Conservation (phyloP, 1,140 invertebrate species). For the Drosophila eugracilis region DNA sequence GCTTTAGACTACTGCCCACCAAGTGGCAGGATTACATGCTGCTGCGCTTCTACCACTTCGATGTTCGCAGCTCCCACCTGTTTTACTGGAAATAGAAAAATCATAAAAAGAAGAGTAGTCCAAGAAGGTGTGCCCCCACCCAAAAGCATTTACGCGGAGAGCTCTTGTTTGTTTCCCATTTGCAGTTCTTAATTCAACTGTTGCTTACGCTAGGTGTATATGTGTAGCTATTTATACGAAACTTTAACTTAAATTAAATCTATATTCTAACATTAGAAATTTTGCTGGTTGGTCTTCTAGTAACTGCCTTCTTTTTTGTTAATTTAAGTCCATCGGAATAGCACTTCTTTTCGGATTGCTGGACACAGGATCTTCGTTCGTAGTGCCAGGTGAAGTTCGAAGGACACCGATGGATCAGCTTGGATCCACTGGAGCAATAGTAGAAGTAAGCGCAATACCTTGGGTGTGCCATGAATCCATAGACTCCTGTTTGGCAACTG, state of each 20-base stretch:
- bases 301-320: neutral
- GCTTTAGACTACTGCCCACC: constrained; percentile 67
- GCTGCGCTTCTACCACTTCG: constrained; percentile 75
- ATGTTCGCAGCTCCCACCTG: constrained; percentile 74
- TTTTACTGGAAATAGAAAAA: constrained; percentile 73
- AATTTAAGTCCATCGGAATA: constrained; percentile 6
- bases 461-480: constrained; percentile 61
- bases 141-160: constrained; percentile 31
- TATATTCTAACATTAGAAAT: constrained; percentile 28
- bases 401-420: constrained; percentile 55
- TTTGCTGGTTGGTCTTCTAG: neutral
- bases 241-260: constrained; percentile 52
- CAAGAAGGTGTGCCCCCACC: neutral
- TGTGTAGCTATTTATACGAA: constrained; percentile 58
- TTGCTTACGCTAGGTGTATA: constrained; percentile 48
- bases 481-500: constrained; percentile 45
- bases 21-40: constrained; percentile 84
- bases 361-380: constrained; percentile 54
- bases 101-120: neutral
- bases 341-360: constrained; percentile 30
- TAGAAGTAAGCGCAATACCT: constrained; percentile 60
- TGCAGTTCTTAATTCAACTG: constrained; percentile 49
- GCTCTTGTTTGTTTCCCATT: constrained; percentile 33
- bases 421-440: constrained; percentile 60
- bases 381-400: constrained; percentile 54